These are phyloP conservation scores for Metacarcinus magister DNA, from an alignment of 2,888 invertebrate species.

Conservation along the genomic window DNA sequence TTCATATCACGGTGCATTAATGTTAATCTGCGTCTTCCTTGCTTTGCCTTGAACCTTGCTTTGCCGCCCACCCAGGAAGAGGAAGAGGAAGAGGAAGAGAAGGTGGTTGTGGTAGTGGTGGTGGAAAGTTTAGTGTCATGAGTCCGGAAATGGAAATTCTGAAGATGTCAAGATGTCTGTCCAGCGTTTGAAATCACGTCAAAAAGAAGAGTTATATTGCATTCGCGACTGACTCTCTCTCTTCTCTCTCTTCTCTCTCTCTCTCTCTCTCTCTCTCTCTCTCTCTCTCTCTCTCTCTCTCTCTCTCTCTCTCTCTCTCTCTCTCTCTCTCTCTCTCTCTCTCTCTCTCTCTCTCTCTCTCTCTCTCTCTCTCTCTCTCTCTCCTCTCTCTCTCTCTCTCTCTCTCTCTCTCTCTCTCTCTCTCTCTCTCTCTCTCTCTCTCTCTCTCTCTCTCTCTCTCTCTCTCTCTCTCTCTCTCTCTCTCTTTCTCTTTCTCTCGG, in stretches of 20 bases:
- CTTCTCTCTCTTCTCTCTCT: slow-evolving; percentile 8
- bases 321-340: slow-evolving; percentile 13
- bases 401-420: slow-evolving; percentile 4
- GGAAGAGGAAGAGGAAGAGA: neutral
- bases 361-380: slow-evolving; percentile 26
- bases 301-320: neutral
- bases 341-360: slow-evolving; percentile 27
- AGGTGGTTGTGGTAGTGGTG: neutral
- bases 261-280: slow-evolving; percentile 58
- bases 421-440: slow-evolving; percentile 13
- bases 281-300: neutral
- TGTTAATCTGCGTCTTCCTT: neutral
- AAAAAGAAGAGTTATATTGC: neutral
- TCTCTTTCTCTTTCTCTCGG: neutral
- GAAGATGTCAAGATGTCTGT: neutral
- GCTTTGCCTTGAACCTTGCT: neutral
- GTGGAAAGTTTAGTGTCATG: neutral
- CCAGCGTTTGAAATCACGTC: neutral
- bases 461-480: neutral
- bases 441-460: slow-evolving; percentile 21
- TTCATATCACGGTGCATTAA: neutral
- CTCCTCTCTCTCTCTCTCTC: neutral
- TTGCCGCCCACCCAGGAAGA: neutral
- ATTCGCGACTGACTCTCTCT: neutral
- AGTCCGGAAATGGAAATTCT: no score